These are phyloP conservation scores for Noctua janthina DNA, from an alignment of 2,888 invertebrate species.

Conservation along the genomic window DNA sequence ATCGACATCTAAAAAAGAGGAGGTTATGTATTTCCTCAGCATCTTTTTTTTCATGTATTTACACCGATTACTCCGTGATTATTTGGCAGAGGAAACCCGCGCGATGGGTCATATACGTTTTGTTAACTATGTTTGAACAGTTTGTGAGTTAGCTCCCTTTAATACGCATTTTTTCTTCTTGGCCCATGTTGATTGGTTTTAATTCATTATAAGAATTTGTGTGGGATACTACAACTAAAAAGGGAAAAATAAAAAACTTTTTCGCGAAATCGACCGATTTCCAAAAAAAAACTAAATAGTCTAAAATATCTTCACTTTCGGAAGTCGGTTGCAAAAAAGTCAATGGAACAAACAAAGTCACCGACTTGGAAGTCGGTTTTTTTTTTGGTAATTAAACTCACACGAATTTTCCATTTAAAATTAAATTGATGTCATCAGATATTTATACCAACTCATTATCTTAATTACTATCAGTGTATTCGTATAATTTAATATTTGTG, in stretches of 20 bases:
- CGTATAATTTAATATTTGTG: neutral
- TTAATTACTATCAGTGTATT: neutral
- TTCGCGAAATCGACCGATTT: no score
- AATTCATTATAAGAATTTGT: no score
- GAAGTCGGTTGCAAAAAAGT: no score
- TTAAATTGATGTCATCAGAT: neutral
- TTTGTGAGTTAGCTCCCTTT: neutral
- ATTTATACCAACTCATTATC: neutral
- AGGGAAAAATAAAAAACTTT: no score
- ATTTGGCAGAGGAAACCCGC: neutral
- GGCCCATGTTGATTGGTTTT: neutral
- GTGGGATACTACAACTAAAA: no score
- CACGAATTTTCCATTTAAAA: no score
- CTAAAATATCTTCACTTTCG: no score
- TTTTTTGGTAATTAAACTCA: neutral
- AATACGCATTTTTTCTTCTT: neutral
- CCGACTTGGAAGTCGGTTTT: neutral
- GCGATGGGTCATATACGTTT: neutral
- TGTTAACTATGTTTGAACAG: neutral
- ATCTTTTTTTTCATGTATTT: neutral
- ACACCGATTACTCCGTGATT: neutral
- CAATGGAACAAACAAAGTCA: no score
- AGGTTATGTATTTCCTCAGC: neutral
- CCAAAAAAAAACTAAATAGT: no score
- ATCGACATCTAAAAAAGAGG: neutral